Conservation (phyloP, 1,140 invertebrate species). For the Doryteuthis pealeii region DNA sequence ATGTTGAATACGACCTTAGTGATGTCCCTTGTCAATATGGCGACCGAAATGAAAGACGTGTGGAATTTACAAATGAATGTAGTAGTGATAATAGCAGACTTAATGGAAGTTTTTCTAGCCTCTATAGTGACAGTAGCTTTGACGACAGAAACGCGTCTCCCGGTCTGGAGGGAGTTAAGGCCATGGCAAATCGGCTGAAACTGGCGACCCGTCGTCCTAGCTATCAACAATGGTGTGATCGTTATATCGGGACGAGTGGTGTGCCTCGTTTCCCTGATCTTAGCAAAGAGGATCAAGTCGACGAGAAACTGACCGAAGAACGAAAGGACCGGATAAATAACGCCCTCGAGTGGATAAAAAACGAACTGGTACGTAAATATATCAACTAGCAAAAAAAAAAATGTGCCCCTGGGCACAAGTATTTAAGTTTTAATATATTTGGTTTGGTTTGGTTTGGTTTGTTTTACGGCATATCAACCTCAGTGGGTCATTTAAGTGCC, state of each 20-base stretch:
- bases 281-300: not conserved
- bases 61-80: too few relatives aligned
- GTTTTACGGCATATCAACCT: too few relatives aligned
- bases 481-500: too few relatives aligned
- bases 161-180: slow-evolving; percentile 16
- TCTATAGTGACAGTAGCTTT: not conserved
- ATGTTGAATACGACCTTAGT: too few relatives aligned
- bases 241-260: slow-evolving; percentile 19
- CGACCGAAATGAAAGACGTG: too few relatives aligned
- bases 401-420: too few relatives aligned
- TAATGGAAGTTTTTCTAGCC: too few relatives aligned
- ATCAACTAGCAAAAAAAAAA: too few relatives aligned
- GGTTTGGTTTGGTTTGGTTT: too few relatives aligned
- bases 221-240: slow-evolving; percentile 25
- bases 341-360: slow-evolving; percentile 33
- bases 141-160: not conserved
- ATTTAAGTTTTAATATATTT: too few relatives aligned
- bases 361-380: slow-evolving; percentile 29
- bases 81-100: too few relatives aligned
- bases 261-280: not conserved
- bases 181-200: slow-evolving; percentile 26
- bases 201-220: slow-evolving; percentile 29
- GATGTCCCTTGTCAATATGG: too few relatives aligned
- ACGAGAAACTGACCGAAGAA: slow-evolving; percentile 24
- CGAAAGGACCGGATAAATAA: slow-evolving; percentile 28